These are phyloP conservation scores for Eurytoma californica DNA, from an alignment of 2,888 invertebrate genomes.

Conservation along the genomic window DNA sequence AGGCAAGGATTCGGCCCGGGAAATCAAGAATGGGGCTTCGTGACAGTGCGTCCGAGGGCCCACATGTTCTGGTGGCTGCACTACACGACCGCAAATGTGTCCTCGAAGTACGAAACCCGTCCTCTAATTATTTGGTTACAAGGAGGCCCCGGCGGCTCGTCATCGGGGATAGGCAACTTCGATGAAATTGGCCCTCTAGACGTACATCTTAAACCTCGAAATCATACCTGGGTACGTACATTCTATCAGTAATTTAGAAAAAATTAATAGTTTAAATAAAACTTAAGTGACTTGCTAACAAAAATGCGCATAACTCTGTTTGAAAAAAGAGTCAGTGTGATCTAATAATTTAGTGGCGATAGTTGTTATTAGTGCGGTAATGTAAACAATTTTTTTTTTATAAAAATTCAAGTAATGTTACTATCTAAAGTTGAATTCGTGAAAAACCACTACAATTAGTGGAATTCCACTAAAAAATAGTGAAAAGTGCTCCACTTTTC, in stretches of 20 bases:
- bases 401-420: too few species aligned
- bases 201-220: slow-evolving; percentile 75
- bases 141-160: slow-evolving; percentile 78
- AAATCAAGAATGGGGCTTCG: slow-evolving; percentile 76
- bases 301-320: too few species aligned
- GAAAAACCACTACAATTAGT: too few species aligned
- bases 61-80: slow-evolving; percentile 79
- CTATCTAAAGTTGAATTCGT: too few species aligned
- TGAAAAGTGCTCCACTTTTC: too few species aligned
- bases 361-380: too few species aligned
- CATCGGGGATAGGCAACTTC: slow-evolving; percentile 79
- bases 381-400: too few species aligned
- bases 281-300: too few species aligned
- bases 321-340: too few species aligned
- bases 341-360: too few species aligned
- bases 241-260: background rate
- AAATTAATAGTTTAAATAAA: background rate
- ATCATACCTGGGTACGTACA: slow-evolving; percentile 78
- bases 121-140: slow-evolving; percentile 78
- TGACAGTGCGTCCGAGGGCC: slow-evolving; percentile 75
- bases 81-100: slow-evolving; percentile 67
- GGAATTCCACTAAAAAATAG: too few species aligned
- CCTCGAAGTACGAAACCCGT: slow-evolving; percentile 59
- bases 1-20: slow-evolving; percentile 62
- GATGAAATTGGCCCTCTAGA: slow-evolving; percentile 79